Base-by-base conservation (phyloP, 2,888 invertebrate genomes). In the Magallana nippona region DNA sequence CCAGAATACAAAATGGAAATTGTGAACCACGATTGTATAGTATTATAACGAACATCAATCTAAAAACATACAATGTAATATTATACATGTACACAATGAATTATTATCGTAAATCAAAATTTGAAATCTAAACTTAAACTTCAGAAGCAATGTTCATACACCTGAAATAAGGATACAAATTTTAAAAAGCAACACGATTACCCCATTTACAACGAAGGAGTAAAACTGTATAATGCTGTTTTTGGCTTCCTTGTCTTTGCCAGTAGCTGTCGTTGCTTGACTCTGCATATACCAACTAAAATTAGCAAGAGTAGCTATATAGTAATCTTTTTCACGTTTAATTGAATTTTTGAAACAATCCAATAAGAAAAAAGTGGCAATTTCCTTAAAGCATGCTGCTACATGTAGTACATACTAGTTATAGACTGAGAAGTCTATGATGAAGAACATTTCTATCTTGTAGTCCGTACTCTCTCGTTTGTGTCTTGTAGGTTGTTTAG, bases 281-380 rank as follows among this genome's bases (percentile, higher is more conserved):
- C 87, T 85, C 56, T 82, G 71, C 10, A 78, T 71, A 71, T 86
- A 85, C 88, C 88, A 88, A 32, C 88, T 88, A 77, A 56, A 86
- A 83, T 44, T 44, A 44, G 0, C 5, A 8, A 8, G 5, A 44
- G 44, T 10, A 44, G 44, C 44, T 44, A 5, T 44, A 44, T 44
- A 8, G 44, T 44, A 8, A 44, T 44, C 8, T 44, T 8, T 3
- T 44, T 44, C 0, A 44, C 44, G 3, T 8, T 8, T 44, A 0
- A 44, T 44, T 44, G 44, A 0, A 44, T 44, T 32, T 32, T 32
- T 32, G 0, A 32, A 32, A 5, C 8, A 44, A 44, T 5, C 44
- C 44, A 5, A 8, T 44, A 44, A 44, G 0, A 8, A 44, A 0
- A 44, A 44, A 8, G 44, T 44, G 0, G 3, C 0, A 8, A 44